Conservation (phyloP, 2,797 vertebrate genomes). For the Choloepus didactylus region DNA sequence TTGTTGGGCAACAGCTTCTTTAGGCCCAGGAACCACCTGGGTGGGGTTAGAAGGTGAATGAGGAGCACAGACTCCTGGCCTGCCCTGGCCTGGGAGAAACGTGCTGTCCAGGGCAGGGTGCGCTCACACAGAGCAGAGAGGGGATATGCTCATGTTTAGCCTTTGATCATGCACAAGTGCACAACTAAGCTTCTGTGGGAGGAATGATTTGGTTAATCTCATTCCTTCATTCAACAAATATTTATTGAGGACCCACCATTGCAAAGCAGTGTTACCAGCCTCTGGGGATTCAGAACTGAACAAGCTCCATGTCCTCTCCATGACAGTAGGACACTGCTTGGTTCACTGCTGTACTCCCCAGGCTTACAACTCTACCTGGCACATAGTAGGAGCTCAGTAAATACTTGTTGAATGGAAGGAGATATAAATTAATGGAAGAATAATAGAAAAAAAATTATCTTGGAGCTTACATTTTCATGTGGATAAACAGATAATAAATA, state of each 20-base stretch:
- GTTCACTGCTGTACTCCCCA: not conserved
- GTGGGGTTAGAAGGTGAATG: not conserved
- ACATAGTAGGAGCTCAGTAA: not conserved
- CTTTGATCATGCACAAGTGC: not conserved
- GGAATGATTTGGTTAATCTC: not conserved
- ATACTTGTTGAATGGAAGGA: not conserved
- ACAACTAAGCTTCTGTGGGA: not conserved
- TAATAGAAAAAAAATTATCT: not conserved
- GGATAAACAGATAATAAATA: not conserved
- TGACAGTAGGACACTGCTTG: no score
- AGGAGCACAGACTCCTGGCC: not conserved
- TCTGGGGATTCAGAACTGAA: no score
- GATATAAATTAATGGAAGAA: not conserved
- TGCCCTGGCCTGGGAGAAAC: not conserved
- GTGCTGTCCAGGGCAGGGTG: not conserved
- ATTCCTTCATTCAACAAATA: no score
- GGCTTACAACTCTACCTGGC: not conserved
- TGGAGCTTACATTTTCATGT: not conserved
- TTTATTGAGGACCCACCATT: no score
- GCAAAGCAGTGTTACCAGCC: no score
- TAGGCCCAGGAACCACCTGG: accelerated
- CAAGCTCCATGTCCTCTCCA: no score
- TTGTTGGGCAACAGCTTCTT: no score
- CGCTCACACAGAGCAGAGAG: not conserved
- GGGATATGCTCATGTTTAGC: not conserved